phyloP scores from a whole-genome alignment of 2,888 invertebrate species.

The Dryomyza anilis region DNA sequence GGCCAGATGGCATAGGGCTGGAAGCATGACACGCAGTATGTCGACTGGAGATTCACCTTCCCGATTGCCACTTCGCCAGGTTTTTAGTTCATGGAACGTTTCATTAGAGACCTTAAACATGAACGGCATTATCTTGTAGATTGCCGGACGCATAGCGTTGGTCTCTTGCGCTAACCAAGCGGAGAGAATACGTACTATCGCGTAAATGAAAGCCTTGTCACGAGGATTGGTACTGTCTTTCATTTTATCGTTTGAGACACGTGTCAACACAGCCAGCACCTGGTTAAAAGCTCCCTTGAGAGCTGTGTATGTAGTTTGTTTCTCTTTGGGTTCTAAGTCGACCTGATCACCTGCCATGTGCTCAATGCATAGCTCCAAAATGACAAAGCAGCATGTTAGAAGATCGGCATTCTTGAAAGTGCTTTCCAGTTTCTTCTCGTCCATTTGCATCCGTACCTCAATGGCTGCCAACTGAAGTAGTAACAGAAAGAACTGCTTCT shows the following conservation, averaged over 20 bases:
- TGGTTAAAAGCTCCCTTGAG: slow-evolving; percentile 88
- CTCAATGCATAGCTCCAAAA: slow-evolving; percentile 78
- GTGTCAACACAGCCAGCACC: slow-evolving; percentile 74
- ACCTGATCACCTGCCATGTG: slow-evolving; percentile 81
- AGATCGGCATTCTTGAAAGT: slow-evolving; percentile 77
- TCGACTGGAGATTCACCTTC: slow-evolving; percentile 67
- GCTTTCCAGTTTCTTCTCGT: slow-evolving; percentile 82
- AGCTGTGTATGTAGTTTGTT: slow-evolving; percentile 87
- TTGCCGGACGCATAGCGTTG: slow-evolving; percentile 81
- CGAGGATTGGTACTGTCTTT: slow-evolving; percentile 70
- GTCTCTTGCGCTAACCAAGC: slow-evolving; percentile 94
- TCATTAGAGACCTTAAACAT: slow-evolving; percentile 81
- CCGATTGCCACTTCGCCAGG: slow-evolving; percentile 72
- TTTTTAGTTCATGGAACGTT: slow-evolving; percentile 76
- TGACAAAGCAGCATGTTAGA: slow-evolving; percentile 81
- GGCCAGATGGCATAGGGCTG: slow-evolving; percentile 87
- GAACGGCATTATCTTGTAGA: slow-evolving; percentile 81
- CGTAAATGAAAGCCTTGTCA: slow-evolving; percentile 81
- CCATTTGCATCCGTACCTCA: slow-evolving; percentile 92
- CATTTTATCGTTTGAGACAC: slow-evolving; percentile 77
- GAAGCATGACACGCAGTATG: slow-evolving; percentile 80
- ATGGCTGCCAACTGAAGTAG: slow-evolving; percentile 87
- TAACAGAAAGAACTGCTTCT: slow-evolving; percentile 80
- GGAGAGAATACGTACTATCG: slow-evolving; percentile 80
- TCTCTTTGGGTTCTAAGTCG: slow-evolving; percentile 87